Percentiles rank a stretch among this genome's conserved stretches.
phyloP scores from a whole-genome alignment of 2,888 invertebrate species.

The Sarcophaga variegata region DNA sequence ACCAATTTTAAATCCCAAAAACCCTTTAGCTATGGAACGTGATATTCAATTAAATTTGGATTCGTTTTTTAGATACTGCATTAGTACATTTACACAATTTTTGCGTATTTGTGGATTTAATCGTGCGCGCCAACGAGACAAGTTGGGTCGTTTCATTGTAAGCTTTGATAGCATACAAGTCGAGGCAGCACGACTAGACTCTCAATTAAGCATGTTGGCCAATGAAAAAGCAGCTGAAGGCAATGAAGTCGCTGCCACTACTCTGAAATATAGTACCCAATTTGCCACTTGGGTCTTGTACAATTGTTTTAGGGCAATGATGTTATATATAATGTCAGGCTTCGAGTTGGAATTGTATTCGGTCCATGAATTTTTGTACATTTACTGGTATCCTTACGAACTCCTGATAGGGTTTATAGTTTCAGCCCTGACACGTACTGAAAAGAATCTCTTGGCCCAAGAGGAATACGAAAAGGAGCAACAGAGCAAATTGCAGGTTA shows the following conservation, averaged over 20 bases:
- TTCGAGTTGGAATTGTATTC: conserved; percentile 98
- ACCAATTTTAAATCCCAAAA: conserved; percentile 91
- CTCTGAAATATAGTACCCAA: conserved; percentile 78
- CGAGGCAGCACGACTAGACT: conserved; percentile 93
- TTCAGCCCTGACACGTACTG: conserved; percentile 94
- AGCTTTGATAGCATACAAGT: conserved; percentile 93
- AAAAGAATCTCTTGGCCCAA: conserved; percentile 90
- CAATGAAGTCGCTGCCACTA: conserved; percentile 92
- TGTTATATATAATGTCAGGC: conserved; percentile 95
- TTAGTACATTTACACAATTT: conserved; percentile 89
- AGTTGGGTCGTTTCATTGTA: conserved; percentile 93
- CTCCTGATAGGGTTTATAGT: conserved; percentile 96
- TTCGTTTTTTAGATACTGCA: conserved; percentile 92
- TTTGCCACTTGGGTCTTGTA: conserved; percentile 94
- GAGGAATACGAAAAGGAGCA: conserved; percentile 84
- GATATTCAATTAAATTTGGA: conserved; percentile 92
- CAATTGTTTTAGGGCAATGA: conserved; percentile 95
- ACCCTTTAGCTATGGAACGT: conserved; percentile 82
- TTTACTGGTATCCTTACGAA: conserved; percentile 98
- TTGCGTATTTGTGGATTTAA: conserved; percentile 97
- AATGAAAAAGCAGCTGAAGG: conserved; percentile 86
- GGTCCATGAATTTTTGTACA: conserved; percentile 97
- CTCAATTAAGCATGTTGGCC: conserved; percentile 87
- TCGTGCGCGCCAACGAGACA: conserved; percentile 96
- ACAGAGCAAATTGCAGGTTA: conserved; percentile 75